These are phyloP conservation scores for Acrobasis consociella DNA, from an alignment of 2,888 invertebrate species.

Conservation along the genomic window DNA sequence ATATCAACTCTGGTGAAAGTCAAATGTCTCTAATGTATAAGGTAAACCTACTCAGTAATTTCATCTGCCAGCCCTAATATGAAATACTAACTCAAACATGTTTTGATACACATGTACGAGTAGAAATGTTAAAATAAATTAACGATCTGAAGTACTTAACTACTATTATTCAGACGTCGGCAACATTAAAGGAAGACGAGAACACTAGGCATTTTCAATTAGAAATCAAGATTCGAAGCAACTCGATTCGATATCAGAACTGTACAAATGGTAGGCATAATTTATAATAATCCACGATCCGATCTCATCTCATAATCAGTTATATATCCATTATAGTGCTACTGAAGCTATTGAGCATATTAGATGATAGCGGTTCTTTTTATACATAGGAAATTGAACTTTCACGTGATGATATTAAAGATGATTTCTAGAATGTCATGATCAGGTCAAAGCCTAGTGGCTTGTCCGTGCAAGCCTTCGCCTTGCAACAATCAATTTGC, in stretches of 20 bases:
- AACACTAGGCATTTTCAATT: constrained; percentile 5
- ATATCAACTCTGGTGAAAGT: no score
- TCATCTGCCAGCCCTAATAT: no score
- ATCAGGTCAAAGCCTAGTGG: constrained; percentile 4
- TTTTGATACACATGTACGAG: background rate
- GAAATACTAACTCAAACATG: no score
- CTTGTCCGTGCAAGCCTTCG: constrained; percentile 5
- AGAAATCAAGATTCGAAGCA: constrained; percentile 9
- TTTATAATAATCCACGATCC: constrained; percentile 23
- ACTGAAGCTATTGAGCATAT: constrained; percentile 21
- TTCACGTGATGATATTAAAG: background rate
- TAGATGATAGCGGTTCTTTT: background rate
- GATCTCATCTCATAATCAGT: constrained; percentile 29
- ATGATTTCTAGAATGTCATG: background rate
- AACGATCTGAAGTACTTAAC: background rate
- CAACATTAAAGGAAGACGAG: constrained; percentile 8
- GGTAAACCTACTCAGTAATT: no score
- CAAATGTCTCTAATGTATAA: no score
- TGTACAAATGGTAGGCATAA: constrained; percentile 16
- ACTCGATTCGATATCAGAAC: constrained; percentile 8
- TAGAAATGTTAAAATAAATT: no score
- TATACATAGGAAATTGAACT: constrained; percentile 8
- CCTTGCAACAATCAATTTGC: constrained; percentile 35
- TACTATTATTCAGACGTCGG: background rate
- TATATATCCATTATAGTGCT: constrained; percentile 24